These are phyloP conservation scores for Lampropteryx suffumata DNA, from an alignment of 2,888 invertebrate genomes.

Conservation along the genomic window DNA sequence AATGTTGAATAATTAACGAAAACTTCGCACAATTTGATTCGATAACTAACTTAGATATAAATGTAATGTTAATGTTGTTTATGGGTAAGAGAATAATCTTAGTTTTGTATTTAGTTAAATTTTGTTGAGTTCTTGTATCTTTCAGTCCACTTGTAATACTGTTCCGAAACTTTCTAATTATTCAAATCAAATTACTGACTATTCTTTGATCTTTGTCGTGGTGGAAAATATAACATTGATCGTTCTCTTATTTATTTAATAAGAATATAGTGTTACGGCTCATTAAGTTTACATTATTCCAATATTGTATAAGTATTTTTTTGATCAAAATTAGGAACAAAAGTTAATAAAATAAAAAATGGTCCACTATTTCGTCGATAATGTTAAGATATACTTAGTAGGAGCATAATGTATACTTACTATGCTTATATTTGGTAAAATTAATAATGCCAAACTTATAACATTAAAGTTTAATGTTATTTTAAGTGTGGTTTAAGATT, in stretches of 20 bases:
- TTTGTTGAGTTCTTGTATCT: conserved; percentile 11
- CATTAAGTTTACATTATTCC: conserved; percentile 35
- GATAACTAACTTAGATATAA: conserved; percentile 74
- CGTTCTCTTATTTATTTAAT: conserved; percentile 4
- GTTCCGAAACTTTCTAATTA: background rate
- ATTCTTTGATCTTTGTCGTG: background rate
- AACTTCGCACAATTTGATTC: conserved; percentile 79
- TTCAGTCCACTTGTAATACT: conserved; percentile 5
- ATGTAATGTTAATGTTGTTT: conserved; percentile 60
- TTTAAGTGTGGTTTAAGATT: conserved; percentile 67
- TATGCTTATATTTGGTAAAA: conserved; percentile 56
- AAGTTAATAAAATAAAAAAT: conserved; percentile 55
- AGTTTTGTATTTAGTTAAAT: conserved; percentile 20
- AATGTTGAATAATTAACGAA: conserved; percentile 62
- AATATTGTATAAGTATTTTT: conserved; percentile 44
- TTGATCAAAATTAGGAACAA: conserved; percentile 73
- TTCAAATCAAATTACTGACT: background rate
- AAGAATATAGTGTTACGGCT: conserved; percentile 18
- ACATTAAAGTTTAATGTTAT: conserved; percentile 47
- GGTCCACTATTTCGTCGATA: conserved; percentile 78
- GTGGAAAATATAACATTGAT: background rate
- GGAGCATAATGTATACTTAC: conserved; percentile 59
- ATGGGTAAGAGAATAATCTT: conserved; percentile 45
- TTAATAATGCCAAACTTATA: conserved; percentile 67
- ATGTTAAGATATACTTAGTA: conserved; percentile 61